Percentiles rank a stretch among this genome's conserved stretches.
Evolutionary conservation across 1,140 invertebrate species (phyloP).

Genomic region (Stenopsyche tienmushanensis): DNA sequence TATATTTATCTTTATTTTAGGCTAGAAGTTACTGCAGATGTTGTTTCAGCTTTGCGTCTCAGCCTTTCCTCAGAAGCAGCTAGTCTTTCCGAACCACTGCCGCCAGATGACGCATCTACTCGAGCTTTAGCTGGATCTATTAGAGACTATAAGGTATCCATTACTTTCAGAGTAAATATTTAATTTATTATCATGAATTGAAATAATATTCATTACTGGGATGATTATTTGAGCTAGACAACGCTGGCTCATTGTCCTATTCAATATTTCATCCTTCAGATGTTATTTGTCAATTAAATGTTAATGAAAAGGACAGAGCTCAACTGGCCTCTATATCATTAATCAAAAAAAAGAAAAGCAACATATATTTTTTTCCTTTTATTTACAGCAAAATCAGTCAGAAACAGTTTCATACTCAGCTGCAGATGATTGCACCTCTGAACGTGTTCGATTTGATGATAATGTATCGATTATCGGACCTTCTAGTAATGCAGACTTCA

Average conservation of each 20-base stretch:
- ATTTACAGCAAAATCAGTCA: conserved; percentile 39
- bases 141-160: conserved; percentile 63
- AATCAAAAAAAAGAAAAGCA: too few species aligned
- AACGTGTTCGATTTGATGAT: conserved; percentile 60
- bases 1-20: conserved; percentile 47
- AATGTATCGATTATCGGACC: conserved; percentile 49
- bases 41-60: conserved; percentile 46
- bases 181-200: neutral
- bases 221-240: conserved; percentile 24
- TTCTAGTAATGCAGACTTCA: conserved; percentile 34
- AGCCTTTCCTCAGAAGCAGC: conserved; percentile 68
- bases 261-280: too few species aligned
- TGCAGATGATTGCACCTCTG: conserved; percentile 60
- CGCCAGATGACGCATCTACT: conserved; percentile 68
- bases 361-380: conserved; percentile 14
- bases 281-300: too few species aligned
- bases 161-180: conserved; percentile 4
- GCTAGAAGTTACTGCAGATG: conserved; percentile 76
- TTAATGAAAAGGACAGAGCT: too few species aligned
- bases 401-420: conserved; percentile 40
- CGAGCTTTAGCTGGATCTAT: conserved; percentile 73
- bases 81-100: conserved; percentile 55
- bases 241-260: conserved; percentile 31
- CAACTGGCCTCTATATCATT: too few species aligned
- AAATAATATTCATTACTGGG: neutral